Base-by-base conservation (phyloP, 1,140 invertebrate genomes). In the Danaus plexippus region DNA sequence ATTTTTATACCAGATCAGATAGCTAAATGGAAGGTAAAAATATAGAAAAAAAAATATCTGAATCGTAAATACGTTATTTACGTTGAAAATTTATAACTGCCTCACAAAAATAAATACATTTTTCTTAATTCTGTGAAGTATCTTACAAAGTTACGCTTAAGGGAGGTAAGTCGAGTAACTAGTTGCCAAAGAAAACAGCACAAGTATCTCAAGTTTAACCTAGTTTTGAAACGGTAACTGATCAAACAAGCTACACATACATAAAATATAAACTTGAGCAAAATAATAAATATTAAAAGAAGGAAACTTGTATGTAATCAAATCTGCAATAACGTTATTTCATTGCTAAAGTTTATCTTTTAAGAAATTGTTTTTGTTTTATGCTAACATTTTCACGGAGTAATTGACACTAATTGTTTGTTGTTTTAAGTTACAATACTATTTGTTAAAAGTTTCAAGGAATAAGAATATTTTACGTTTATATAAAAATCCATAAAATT, bases 301-400 rank as follows among this genome's bases (percentile, higher is more conserved):
- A 60, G 51, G 47, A 42, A 46, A 50, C 41, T 55, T 60, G 55
- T 54, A 55, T 60, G 54, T 60, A 60, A 60, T 60, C 58, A 60
- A 60, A 60, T 60, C 55, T 50, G 13, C 52, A 46, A 50, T 51
- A 40, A 47, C 22, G 46, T 57, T 57, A 51, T 48, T 49, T 47
- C 43, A 46, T 54, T 43, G 53, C 22, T 47, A 48, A 44, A 15
- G 40, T 42, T 51, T 55, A 46, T 50, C 40, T 40, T 43, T 60
- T 47, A 60, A 44, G 55, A 60, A 60, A 55, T 60, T 55, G 47
- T 54, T 60, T 59, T 60, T 51, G 42, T 11, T 51, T n/a, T 40
- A 32, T 40, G 32, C n/a, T 9, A 11, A 10, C 12, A 22, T 41
- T 51, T 48, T 13, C 18, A 9, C 15, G 12, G 9, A 22, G 15